Percentiles rank a stretch among this genome's conserved stretches.
These are phyloP conservation scores for Ophioderma brevispina DNA, from an alignment of 35 echinoderm and acorn worm genomes.

Conservation along the genomic window DNA sequence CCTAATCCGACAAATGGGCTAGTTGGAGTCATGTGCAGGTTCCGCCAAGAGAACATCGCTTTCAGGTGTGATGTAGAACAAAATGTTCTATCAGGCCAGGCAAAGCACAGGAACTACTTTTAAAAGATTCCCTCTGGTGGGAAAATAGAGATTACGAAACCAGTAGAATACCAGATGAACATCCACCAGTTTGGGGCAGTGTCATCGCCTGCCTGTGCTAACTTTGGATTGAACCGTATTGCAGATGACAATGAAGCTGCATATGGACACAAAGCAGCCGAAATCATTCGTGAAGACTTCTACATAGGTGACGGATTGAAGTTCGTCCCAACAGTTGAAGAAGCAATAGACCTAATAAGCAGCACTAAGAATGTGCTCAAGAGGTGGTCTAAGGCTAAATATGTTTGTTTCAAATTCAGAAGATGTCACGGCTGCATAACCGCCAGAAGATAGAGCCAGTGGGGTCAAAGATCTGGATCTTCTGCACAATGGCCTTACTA, in stretches of 20 bases:
- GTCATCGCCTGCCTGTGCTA: constrained; percentile 50
- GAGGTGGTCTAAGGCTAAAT: constrained; percentile 59
- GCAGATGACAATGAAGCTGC: constrained; percentile 46
- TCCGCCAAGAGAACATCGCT: constrained; percentile 56
- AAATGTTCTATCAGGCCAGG: constrained; percentile 63
- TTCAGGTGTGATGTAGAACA: constrained; percentile 32
- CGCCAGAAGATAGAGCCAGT: background rate
- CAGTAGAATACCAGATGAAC: constrained; percentile 47
- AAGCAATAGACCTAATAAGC: constrained; percentile 36
- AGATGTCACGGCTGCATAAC: constrained; percentile 24
- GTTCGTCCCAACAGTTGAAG: constrained; percentile 35
- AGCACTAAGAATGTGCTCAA: constrained; percentile 15
- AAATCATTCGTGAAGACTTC: constrained; percentile 36
- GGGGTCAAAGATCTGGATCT: constrained; percentile 26
- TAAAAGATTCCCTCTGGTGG: constrained; percentile 74
- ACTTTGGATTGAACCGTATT: constrained; percentile 36
- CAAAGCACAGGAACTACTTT: constrained; percentile 27
- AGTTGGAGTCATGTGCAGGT: constrained; percentile 46
- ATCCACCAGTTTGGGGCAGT: constrained; percentile 55
- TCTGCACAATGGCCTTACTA: constrained; percentile 3
- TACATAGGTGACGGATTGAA: constrained; percentile 70
- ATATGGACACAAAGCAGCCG: background rate
- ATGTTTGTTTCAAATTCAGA: constrained; percentile 50
- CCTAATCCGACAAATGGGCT: constrained; percentile 50
- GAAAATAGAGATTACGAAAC: constrained; percentile 18